phyloP scores from a whole-genome alignment of 2,888 invertebrate species.

The Carabus problematicus region DNA sequence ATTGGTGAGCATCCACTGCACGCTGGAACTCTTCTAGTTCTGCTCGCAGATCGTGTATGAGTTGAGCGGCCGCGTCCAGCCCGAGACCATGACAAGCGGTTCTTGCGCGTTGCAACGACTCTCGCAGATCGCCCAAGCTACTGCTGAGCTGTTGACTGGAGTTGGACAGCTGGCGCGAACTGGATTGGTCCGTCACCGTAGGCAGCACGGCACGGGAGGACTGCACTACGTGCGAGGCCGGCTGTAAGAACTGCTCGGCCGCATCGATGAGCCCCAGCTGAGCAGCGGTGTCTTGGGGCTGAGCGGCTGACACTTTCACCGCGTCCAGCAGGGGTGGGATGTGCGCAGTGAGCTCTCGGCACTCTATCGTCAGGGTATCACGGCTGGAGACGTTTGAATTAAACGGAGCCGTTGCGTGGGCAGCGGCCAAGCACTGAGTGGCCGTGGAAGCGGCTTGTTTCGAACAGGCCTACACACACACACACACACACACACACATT shows the following conservation, averaged over 20 bases:
- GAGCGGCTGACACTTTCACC: conserved; percentile 71
- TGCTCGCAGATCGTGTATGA: conserved; percentile 78
- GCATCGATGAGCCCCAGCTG: conserved; percentile 84
- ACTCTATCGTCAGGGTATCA: conserved; percentile 78
- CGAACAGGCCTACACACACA: conserved; percentile 75
- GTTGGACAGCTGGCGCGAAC: conserved; percentile 73
- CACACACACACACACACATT: too few relatives aligned
- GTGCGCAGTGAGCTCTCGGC: conserved; percentile 76
- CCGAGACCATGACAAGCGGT: conserved; percentile 81
- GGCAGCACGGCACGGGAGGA: conserved; percentile 84
- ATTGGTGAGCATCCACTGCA: conserved; percentile 73
- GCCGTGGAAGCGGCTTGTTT: conserved; percentile 87
- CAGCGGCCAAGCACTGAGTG: conserved; percentile 89
- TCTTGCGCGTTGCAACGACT: conserved; percentile 57
- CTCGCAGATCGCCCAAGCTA: conserved; percentile 54
- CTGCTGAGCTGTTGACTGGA: conserved; percentile 72
- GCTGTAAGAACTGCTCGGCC: conserved; percentile 84
- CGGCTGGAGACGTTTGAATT: conserved; percentile 73
- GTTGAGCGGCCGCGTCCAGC: conserved; percentile 84
- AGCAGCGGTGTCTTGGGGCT: conserved; percentile 76
- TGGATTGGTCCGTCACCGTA: conserved; percentile 78
- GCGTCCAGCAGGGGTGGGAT: conserved; percentile 84
- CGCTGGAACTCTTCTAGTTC: conserved; percentile 83
- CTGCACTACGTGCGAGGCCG: conserved; percentile 73
- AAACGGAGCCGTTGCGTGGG: conserved; percentile 80